Percentiles rank a stretch among this genome's conserved stretches.
These are phyloP conservation scores for Agrilus planipennis DNA, from an alignment of 1,140 invertebrate species.

Conservation along the genomic window DNA sequence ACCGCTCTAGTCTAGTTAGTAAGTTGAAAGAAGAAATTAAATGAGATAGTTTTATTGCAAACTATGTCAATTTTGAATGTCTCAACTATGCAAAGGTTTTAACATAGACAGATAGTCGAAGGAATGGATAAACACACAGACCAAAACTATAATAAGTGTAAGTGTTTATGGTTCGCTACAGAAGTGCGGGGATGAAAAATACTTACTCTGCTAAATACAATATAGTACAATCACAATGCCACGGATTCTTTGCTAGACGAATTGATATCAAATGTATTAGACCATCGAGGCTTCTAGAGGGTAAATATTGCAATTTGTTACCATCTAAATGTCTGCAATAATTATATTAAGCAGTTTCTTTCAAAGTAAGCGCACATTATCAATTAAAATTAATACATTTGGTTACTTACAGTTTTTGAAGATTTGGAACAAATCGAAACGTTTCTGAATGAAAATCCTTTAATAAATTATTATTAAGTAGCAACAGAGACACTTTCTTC, in stretches of 20 bases:
- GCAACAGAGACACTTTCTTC: conserved; percentile 23
- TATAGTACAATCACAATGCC: conserved; percentile 75
- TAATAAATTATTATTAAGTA: conserved; percentile 31
- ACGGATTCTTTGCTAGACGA: conserved; percentile 69
- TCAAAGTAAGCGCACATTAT: background rate
- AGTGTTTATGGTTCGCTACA: too few species aligned
- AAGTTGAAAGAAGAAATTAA: too few species aligned
- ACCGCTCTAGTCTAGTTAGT: too few species aligned
- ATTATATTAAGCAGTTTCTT: background rate
- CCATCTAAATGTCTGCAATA: conserved; percentile 60
- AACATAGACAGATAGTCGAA: too few species aligned
- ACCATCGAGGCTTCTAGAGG: conserved; percentile 54
- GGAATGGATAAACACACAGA: too few species aligned
- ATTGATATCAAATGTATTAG: conserved; percentile 54
- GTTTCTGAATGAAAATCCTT: conserved; percentile 21
- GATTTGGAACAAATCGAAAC: conserved; percentile 24
- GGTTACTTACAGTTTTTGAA: conserved; percentile 28
- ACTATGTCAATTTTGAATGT: too few species aligned
- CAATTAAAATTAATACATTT: background rate
- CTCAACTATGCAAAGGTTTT: too few species aligned
- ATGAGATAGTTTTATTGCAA: too few species aligned
- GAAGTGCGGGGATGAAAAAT: too few species aligned
- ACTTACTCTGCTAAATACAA: conserved; percentile 59
- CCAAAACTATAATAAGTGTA: too few species aligned
- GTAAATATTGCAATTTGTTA: conserved; percentile 62